Base-by-base conservation (phyloP, 2,797 vertebrate species). In the Prionace glauca region DNA sequence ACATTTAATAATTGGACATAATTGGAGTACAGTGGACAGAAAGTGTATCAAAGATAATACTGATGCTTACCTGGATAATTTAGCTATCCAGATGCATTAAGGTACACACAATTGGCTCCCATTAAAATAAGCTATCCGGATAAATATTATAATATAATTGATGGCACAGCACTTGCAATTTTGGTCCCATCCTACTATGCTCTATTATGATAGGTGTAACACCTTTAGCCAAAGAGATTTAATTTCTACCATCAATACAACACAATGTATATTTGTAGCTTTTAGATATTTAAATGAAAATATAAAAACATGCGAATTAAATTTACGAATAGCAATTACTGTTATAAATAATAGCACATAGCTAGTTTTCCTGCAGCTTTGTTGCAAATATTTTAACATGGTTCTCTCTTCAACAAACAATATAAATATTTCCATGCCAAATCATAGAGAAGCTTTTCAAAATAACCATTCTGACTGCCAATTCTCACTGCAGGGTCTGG, bases 31-130 rank as follows among this genome's bases (percentile, higher is more conserved):
- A 94, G 41, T 5, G 26, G 41, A 94, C 67, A 93, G 22, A 93
- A 50, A 14, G 26, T 72, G 36, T 41, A 36, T 14, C 93, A 94
- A n/a, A 71, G 45, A 92, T 69, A 41, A 92, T 24, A 41, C 36
- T 92, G 90, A 92, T 92, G n/a, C 65, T 69, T 67, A 41, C 36
- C 81, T 84, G 81, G 41, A 84, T 84, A 84, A 45, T 84, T 45
- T 84, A 45, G 81, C 41, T 45, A 22, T 41, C 41, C 41, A 84
- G 20, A 22, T 84, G 36, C 7, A 45, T 24, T 7, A 84, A 84
- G 36, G n/a, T 41, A 45, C n/a, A 84, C 36, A 36, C 18, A 67
- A 41, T 26, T 69, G 20, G n/a, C 9, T 24, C n/a, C 3, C 36
- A 67, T 92, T 41, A 92, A 91, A 92, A 65, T 24, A 69, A 92